phyloP scores from a whole-genome alignment of 2,888 invertebrate species.

The Schrankia costaestrigalis region DNA sequence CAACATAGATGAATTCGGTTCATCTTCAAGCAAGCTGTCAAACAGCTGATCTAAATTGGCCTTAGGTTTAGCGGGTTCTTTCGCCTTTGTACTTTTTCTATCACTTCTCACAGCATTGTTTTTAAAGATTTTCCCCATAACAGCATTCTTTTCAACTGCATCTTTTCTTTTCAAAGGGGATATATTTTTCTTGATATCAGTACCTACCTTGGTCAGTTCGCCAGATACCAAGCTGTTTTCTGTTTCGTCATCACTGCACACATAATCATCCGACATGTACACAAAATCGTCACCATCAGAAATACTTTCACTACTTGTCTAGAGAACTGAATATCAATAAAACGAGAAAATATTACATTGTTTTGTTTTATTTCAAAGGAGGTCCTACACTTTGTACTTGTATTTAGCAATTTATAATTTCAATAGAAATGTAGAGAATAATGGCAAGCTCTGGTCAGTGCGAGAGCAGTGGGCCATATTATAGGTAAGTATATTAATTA shows the following conservation, averaged over 20 bases:
- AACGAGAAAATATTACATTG: too few species aligned
- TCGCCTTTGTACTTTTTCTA: conserved; percentile 47
- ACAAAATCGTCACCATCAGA: conserved; percentile 83
- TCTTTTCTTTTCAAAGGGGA: conserved; percentile 54
- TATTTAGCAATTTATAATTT: too few species aligned
- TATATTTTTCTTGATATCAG: conserved; percentile 46
- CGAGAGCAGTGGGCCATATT: too few species aligned
- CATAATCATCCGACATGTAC: conserved; percentile 79
- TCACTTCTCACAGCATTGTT: conserved; percentile 81
- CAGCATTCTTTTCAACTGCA: conserved; percentile 81
- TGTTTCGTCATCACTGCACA: conserved; percentile 56
- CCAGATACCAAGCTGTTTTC: conserved; percentile 43
- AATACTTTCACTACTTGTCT: conserved; percentile 72
- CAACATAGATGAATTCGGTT: conserved; percentile 39
- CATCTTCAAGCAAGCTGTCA: conserved; percentile 75
- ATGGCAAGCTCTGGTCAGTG: too few species aligned
- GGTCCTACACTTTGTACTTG: too few species aligned
- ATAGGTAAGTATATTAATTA: too few species aligned
- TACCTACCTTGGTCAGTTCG: conserved; percentile 44
- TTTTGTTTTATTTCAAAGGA: too few species aligned
- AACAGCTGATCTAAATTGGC: conserved; percentile 80
- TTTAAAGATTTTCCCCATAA: conserved; percentile 87
- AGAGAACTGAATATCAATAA: too few species aligned
- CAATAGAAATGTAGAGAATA: too few species aligned
- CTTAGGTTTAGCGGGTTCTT: conserved; percentile 52